Base-by-base conservation (phyloP, 1,140 invertebrate genomes). In the Tenebrio molitor region DNA sequence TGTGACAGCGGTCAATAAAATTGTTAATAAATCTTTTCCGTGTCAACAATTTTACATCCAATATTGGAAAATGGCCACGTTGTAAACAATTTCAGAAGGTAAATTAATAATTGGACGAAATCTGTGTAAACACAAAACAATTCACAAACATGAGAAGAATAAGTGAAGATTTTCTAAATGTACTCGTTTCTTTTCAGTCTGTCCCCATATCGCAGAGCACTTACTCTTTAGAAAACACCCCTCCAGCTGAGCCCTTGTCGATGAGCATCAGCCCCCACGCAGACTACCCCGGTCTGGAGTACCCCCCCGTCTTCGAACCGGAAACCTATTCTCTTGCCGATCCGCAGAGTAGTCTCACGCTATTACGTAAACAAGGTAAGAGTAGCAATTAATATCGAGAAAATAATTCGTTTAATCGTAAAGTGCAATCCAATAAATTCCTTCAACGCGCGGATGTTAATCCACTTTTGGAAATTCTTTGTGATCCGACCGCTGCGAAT, bases 221-320 rank as follows among this genome's bases (percentile, higher is more conserved):
- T 8, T 69, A 69, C 15, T 68, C 80, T 41, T 34, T 82, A 75
- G 19, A 82, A 76, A 76, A 63, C 76, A 71, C 81, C 65, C 75
- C 82, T 53, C 67, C 80, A 65, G 76, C 33, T 33, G 65, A 67
- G 63, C 70, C 65, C 7, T 66, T 67, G 5, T 46, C 74, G 2
- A 36, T 76, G 41, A 69, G 64, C 17, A 69, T 76, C 1, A 75
- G 71, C 33, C 84, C 87, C 7, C 81, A 86, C 2, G 88, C 87
- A 16, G 87, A 89, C 76, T 93, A 93, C 83, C 91, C 92, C 34
- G 91, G 91, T 75, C 86, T 94, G 79, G 90, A 93, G 83, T 94
- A 93, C 81, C 92, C 93, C 7, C 92, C 92, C 29, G 90, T 93
- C 42, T 94, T 94, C 83, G 91, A 93, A 82, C 88, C 92, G 0